These are phyloP conservation scores for Neotoxoptera formosana DNA, from an alignment of 1,140 invertebrate species.

Conservation along the genomic window DNA sequence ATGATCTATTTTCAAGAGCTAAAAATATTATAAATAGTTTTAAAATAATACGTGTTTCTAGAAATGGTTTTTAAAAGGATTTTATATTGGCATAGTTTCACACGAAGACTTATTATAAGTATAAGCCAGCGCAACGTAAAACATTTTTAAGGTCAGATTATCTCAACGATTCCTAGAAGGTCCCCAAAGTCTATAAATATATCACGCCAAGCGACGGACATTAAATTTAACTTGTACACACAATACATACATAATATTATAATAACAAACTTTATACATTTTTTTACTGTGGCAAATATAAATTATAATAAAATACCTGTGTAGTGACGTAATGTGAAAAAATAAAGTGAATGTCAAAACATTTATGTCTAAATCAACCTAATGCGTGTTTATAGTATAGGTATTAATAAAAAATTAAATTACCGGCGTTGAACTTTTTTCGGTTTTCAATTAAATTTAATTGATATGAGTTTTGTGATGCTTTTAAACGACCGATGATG, in stretches of 20 bases:
- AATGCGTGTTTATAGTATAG: not conserved
- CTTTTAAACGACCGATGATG: too few species aligned
- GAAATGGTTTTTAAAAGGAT: not conserved
- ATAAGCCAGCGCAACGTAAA: not conserved
- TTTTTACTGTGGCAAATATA: not conserved
- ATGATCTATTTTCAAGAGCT: not conserved
- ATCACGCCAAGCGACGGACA: not conserved
- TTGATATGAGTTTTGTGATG: not conserved
- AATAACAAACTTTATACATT: not conserved
- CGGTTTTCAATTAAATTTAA: not conserved
- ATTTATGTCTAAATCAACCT: not conserved
- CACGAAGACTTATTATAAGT: not conserved
- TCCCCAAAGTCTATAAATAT: not conserved
- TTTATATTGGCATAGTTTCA: not conserved
- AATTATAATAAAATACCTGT: not conserved
- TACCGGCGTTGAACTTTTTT: not conserved
- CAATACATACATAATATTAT: not conserved
- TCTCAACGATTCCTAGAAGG: not conserved
- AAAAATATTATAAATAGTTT: not conserved
- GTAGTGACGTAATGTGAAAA: not conserved
- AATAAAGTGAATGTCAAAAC: not conserved
- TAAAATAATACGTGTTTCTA: not conserved
- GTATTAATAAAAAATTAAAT: not conserved
- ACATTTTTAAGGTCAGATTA: slow-evolving; percentile 2
- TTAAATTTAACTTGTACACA: not conserved